Percentiles rank a stretch among this genome's conserved stretches.
Evolutionary conservation across 2,113 vertebrate species (phyloP).

Genomic region (Phylloscopus trochilus): DNA sequence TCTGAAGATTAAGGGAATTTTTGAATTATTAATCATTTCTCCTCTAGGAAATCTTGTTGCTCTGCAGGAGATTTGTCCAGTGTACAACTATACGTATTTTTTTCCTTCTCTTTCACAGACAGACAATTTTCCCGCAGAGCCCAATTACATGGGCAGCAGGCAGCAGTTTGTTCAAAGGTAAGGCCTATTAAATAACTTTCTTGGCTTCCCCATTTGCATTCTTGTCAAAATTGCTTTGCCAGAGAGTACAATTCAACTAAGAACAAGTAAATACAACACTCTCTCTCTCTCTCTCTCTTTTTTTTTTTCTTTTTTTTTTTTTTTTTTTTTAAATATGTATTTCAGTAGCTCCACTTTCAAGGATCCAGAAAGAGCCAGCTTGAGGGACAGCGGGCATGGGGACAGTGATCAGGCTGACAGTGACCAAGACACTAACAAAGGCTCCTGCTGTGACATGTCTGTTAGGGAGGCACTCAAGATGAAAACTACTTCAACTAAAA

Average conservation of each 20-base stretch:
- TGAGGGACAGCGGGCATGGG: constrained; percentile 98
- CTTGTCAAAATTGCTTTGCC: constrained; percentile 76
- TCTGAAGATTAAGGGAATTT: constrained; percentile 82
- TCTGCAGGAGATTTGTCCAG: constrained; percentile 84
- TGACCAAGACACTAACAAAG: constrained; percentile 99
- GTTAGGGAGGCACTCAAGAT: constrained; percentile 98
- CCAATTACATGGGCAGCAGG: constrained; percentile 99
- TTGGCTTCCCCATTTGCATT: constrained; percentile 77
- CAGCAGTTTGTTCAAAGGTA: constrained; percentile 99
- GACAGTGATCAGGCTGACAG: constrained; percentile 99
- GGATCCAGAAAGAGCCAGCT: constrained; percentile 97
- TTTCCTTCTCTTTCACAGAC: constrained; percentile 93
- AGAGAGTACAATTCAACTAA: constrained; percentile 73
- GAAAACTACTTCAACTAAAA: constrained; percentile 93
- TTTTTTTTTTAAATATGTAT: constrained; percentile 54
- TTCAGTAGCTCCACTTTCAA: constrained; percentile 97
- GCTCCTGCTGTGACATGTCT: constrained; percentile 99
- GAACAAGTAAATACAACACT: constrained; percentile 72
- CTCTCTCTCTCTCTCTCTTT: background rate
- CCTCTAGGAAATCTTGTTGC: constrained; percentile 88
- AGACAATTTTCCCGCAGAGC: constrained; percentile 99
- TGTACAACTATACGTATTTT: constrained; percentile 85
- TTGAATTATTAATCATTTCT: constrained; percentile 90
- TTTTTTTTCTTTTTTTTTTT: background rate
- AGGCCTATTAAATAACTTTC: constrained; percentile 87